phyloP scores from a whole-genome alignment of 2,113 vertebrate genomes.

The Bagarius yarrelli region DNA sequence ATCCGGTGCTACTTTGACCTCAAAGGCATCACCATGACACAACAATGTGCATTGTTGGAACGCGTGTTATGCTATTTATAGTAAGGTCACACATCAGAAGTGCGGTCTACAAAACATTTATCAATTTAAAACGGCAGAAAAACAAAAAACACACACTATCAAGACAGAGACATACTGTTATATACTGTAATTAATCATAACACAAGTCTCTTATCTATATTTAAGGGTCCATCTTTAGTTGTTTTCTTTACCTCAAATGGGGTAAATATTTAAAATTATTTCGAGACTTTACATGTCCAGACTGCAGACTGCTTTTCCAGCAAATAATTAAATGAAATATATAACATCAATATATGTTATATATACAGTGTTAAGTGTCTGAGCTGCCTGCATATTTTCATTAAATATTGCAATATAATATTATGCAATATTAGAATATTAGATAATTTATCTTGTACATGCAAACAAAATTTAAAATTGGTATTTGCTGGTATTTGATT shows the following conservation, averaged over 20 bases:
- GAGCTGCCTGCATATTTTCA: neutral
- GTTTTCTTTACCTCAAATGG: neutral
- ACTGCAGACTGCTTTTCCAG: neutral
- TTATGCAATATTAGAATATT: too few relatives aligned
- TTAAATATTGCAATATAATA: neutral
- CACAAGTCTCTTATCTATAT: neutral
- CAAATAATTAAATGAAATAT: neutral
- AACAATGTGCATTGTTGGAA: constrained; percentile 22
- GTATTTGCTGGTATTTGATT: too few relatives aligned
- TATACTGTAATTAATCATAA: neutral
- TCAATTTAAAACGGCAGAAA: neutral
- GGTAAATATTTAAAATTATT: neutral
- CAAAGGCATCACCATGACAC: neutral
- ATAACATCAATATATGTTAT: neutral
- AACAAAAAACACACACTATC: neutral
- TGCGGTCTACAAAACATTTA: neutral
- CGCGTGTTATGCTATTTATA: neutral
- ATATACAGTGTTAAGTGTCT: neutral
- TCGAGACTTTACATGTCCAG: neutral
- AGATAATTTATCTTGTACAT: too few relatives aligned
- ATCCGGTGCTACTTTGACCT: constrained; percentile 28
- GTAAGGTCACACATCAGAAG: neutral
- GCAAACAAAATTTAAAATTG: too few relatives aligned
- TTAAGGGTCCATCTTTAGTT: neutral
- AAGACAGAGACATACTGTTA: neutral